phyloP scores from a whole-genome alignment of 2,888 invertebrate genomes.

The Athalia circularis region DNA sequence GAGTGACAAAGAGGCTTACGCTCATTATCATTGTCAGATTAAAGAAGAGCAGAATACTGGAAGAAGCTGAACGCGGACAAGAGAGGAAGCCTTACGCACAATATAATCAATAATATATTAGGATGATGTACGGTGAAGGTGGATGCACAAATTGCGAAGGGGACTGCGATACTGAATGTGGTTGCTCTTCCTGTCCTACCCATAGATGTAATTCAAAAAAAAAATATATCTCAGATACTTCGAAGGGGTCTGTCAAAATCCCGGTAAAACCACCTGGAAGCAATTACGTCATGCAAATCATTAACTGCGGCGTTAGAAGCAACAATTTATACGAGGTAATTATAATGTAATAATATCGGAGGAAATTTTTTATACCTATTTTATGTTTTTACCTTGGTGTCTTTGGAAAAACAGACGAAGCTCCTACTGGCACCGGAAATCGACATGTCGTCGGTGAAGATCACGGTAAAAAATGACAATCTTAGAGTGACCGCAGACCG shows the following conservation, averaged over 20 bases:
- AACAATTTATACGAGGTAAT: conserved; percentile 60
- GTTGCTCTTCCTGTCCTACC: conserved; percentile 43
- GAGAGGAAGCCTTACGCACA: conserved; percentile 29
- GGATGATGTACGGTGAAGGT: conserved; percentile 24
- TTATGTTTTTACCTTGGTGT: conserved; percentile 2
- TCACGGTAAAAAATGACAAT: conserved; percentile 61
- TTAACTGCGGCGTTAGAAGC: conserved; percentile 56
- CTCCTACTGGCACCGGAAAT: conserved; percentile 58
- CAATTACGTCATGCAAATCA: conserved; percentile 56
- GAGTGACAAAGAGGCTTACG: conserved; percentile 20
- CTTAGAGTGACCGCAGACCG: conserved; percentile 57
- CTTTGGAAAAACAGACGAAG: conserved; percentile 52
- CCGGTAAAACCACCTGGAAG: conserved; percentile 47
- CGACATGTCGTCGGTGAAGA: conserved; percentile 61
- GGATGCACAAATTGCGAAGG: conserved; percentile 39
- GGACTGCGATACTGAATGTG: conserved; percentile 40
- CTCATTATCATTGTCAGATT: conserved; percentile 15
- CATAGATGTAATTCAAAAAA: conserved; percentile 46
- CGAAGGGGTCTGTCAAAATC: conserved; percentile 44
- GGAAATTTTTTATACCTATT: not conserved
- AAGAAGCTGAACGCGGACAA: conserved; percentile 20
- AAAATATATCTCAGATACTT: not conserved
- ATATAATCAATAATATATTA: conserved; percentile 6
- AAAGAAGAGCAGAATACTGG: conserved; percentile 12
- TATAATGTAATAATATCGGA: not conserved